phyloP scores from a whole-genome alignment of 2,888 invertebrate species.

The Drosophila acutilabella region DNA sequence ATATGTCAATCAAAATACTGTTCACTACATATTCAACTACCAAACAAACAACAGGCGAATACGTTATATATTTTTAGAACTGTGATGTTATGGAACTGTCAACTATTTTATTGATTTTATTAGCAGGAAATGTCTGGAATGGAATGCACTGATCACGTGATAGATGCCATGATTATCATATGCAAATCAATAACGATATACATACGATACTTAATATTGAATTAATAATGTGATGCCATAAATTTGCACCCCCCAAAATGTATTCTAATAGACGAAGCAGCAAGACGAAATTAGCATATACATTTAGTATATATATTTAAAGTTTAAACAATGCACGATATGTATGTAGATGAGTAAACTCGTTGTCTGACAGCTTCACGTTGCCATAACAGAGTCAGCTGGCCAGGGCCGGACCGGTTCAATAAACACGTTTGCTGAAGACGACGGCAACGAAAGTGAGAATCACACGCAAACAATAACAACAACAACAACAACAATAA shows the following conservation, averaged over 20 bases:
- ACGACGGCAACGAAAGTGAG: constrained; percentile 65
- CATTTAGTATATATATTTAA: not conserved
- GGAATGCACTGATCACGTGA: constrained; percentile 53
- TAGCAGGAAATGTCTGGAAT: constrained; percentile 17
- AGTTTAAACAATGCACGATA: not conserved
- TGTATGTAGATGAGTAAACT: constrained; percentile 11
- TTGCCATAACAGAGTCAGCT: constrained; percentile 47
- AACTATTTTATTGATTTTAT: no score
- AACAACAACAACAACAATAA: constrained; percentile 14
- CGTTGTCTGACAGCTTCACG: constrained; percentile 19
- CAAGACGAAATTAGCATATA: constrained; percentile 56
- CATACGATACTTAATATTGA: constrained; percentile 12
- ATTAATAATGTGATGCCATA: constrained; percentile 41
- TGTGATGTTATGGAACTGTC: no score
- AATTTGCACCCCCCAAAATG: constrained; percentile 52
- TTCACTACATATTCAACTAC: no score
- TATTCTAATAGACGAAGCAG: constrained; percentile 51
- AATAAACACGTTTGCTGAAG: constrained; percentile 44
- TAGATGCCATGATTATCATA: constrained; percentile 19
- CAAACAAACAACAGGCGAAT: no score
- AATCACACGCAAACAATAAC: constrained; percentile 39
- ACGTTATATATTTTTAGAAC: no score
- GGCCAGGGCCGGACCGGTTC: constrained; percentile 61
- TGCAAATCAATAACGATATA: constrained; percentile 8
- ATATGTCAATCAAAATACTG: no score